phyloP scores from a whole-genome alignment of 2,797 vertebrate genomes.

The Chaenodraco wilsoni region DNA sequence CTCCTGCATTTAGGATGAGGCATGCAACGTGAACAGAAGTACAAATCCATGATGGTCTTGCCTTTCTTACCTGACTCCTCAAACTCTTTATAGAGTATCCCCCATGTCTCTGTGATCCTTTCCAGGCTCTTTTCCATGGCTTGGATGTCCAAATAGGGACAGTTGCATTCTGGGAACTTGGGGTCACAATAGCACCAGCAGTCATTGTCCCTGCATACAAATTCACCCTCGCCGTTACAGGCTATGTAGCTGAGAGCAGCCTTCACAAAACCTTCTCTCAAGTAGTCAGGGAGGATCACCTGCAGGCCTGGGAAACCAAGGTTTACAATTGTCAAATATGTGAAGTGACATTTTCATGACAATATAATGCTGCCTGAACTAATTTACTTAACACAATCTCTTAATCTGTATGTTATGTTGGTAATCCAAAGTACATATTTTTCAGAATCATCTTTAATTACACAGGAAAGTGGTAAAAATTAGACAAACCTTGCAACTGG shows the following conservation, averaged over 20 bases:
- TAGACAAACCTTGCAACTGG: constrained; percentile 93
- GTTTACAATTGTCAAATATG: constrained; percentile 50
- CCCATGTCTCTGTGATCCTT: constrained; percentile 93
- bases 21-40: neutral
- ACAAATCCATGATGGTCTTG: neutral
- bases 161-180: constrained; percentile 95
- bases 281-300: constrained; percentile 94
- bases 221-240: constrained; percentile 95
- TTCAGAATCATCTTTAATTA: neutral
- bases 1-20: constrained; percentile 28
- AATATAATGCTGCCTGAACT: constrained; percentile 14
- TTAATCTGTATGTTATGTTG: constrained; percentile 5
- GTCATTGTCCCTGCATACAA: constrained; percentile 94
- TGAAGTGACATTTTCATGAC: constrained; percentile 22
- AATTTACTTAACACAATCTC: constrained; percentile 33
- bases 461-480: constrained; percentile 22
- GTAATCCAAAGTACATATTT: constrained; percentile 5
- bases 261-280: constrained; percentile 93
- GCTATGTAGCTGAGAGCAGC: constrained; percentile 96
- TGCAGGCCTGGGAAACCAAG: constrained; percentile 87
- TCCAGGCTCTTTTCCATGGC: constrained; percentile 95
- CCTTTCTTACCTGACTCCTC: constrained; percentile 90
- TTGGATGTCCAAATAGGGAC: constrained; percentile 96
- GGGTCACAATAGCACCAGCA: constrained; percentile 94
- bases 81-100: constrained; percentile 91